Evolutionary conservation across 2,888 invertebrate genomes (phyloP), one percentile per base, ranked within the genome.

Genomic region (Cerastis leucographa): DNA sequence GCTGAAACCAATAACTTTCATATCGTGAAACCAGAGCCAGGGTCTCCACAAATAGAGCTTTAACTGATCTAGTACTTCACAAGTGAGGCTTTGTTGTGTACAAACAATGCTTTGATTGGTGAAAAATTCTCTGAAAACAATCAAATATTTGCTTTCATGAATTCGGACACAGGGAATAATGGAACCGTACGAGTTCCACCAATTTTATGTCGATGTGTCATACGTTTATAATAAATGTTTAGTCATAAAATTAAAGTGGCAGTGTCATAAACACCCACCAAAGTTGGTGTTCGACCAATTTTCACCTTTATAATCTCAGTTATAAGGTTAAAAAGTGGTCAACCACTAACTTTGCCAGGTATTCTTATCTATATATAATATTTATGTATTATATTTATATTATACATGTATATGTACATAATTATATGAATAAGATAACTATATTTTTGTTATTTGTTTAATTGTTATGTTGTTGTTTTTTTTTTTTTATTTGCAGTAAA

Each of bases 61-160:
- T 70, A 66, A 46, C 56, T n/a, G 25, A 67, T 80, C 17, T 49
- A 67, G 67, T 56, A 46, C 56, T 70, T 40, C 70, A 73, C 69
- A 67, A 70, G 56, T 67, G 67, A 35, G 17, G 74, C 85, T 74
- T 71, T 84, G 64, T 72, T 56, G 22, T 51, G 54, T 64, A 22
- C 35, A 22, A 84, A 84, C 71, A 71, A 83, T 74, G 81, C 87
- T 84, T 80, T 82, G 67, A 74, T 74, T 68, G 80, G 35, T 51
- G 68, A 11, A 72, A 73, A 67, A 84, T 46, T 73, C 70, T 44
- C 17, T 40, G 59, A 71, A 80, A 73, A 62, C 70, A 84, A 64
- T 54, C 25, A 61, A 84, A 79, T 66, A 51, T 61, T 71, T 62
- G 65, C 42, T 56, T 81, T 70, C 72, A 84, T 61, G 51, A 69